These are phyloP conservation scores for Delichon dasypus DNA, from an alignment of 2,797 vertebrate genomes.

Conservation along the genomic window DNA sequence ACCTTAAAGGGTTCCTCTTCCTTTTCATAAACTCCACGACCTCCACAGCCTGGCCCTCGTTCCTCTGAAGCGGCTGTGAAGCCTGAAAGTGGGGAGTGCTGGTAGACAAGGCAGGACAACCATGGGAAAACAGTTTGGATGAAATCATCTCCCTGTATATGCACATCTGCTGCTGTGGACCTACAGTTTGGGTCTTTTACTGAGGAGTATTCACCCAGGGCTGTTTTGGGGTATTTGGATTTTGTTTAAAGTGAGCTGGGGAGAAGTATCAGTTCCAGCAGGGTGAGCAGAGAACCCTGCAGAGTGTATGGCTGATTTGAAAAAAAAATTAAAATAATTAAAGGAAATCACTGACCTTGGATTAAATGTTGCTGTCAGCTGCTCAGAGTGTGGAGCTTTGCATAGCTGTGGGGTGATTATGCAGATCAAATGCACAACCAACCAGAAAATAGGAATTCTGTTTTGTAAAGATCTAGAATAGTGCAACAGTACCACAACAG, in stretches of 20 bases:
- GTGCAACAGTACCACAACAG: not conserved
- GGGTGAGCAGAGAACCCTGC: not conserved
- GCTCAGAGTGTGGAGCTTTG: not conserved
- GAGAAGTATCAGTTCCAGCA: not conserved
- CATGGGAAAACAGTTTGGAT: not conserved
- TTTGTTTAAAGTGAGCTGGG: not conserved
- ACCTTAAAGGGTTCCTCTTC: not conserved
- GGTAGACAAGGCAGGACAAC: not conserved
- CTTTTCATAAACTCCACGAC: not conserved
- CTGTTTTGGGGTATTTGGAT: not conserved
- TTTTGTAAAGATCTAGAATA: not conserved
- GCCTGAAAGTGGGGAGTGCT: not conserved
- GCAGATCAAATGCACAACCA: constrained; percentile 42
- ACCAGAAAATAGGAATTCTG: constrained; percentile 35
- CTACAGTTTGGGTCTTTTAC: not conserved
- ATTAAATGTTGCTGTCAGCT: constrained; percentile 24
- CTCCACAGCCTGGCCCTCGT: not conserved
- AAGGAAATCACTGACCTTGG: constrained; percentile 52
- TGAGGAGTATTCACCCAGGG: not conserved
- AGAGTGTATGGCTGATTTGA: not conserved
- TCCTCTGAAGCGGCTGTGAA: not conserved
- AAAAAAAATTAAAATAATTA: constrained; percentile 30
- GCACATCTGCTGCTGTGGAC: not conserved
- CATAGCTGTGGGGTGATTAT: not conserved
- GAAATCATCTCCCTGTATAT: not conserved